Percentiles rank a stretch among this genome's conserved stretches.
phyloP scores from a whole-genome alignment of 2,113 vertebrate genomes.

The Anguilla rostrata region DNA sequence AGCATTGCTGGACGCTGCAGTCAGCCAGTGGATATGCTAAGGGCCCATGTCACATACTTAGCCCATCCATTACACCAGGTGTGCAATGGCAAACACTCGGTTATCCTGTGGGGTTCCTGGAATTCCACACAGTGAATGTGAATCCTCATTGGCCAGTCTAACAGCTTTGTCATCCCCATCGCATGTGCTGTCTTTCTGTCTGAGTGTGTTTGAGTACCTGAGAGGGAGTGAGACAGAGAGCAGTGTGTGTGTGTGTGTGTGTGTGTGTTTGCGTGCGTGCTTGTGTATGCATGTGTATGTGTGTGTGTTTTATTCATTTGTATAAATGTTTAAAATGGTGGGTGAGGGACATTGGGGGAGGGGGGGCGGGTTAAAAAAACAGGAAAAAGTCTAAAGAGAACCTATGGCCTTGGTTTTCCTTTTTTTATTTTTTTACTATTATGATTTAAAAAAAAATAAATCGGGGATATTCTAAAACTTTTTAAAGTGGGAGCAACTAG shows the following conservation, averaged over 20 bases:
- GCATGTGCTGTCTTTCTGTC: constrained; percentile 2
- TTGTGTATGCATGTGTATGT: constrained; percentile 23
- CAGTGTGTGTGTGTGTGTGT: background rate
- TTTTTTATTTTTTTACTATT: constrained; percentile 33
- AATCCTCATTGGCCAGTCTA: constrained; percentile 10
- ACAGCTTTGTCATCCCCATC: constrained; percentile 22
- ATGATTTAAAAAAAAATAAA: constrained; percentile 31
- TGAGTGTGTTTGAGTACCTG: constrained; percentile 9
- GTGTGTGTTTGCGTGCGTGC: constrained; percentile 3
- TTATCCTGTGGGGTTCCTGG: background rate
- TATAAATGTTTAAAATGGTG: constrained; percentile 42
- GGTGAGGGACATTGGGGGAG: constrained; percentile 31
- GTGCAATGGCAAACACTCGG: constrained; percentile 5
- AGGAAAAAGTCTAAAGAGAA: constrained; percentile 62
- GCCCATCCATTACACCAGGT: background rate
- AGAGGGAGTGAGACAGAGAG: constrained; percentile 8
- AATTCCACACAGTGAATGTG: constrained; percentile 14
- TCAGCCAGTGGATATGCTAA: background rate
- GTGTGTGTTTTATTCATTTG: constrained; percentile 14
- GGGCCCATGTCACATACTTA: background rate
- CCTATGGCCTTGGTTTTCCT: constrained; percentile 52
- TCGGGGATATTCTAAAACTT: constrained; percentile 44
- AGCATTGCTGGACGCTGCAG: background rate
- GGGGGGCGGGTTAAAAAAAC: constrained; percentile 59
- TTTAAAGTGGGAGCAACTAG: constrained; percentile 61